Evolutionary conservation across 1,140 invertebrate species (phyloP), one percentile per base, ranked within the genome.

Genomic region (Drosophila oshimai): DNA sequence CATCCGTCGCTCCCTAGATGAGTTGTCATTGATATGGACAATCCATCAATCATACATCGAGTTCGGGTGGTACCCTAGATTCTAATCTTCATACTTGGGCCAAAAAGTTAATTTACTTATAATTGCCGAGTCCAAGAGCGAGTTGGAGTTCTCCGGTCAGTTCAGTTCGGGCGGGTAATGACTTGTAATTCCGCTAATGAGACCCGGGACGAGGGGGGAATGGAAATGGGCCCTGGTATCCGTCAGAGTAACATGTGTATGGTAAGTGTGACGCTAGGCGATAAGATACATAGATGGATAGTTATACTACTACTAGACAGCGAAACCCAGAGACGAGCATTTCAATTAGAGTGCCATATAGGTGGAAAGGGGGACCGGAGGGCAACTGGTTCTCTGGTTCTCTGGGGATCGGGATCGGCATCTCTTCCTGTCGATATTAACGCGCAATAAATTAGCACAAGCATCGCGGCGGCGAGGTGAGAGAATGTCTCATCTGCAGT

Each of bases 111-210:
- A 90, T 90, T 90, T 83, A 90, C 87, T 90, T 90, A 90, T 90
- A 90, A 90, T 90, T 90, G 80, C 80, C 80, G 73, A 62, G 70
- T 49, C 61, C 46, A 26, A 53, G 42, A 31, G 36, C 37, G 58
- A 50, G 33, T 50, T 37, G 44, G 49, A n/a, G n/a, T 60, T 37
- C 17, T 46, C 18, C 53, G 51, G 45, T 68, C 72, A 74, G 62
- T 46, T 68, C 72, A 74, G 62, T 46, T 75, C 50, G 50, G 44
- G 31, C 58, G 49, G 78, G 70, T 81, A 90, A 90, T 89, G 89
- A 89, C 88, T 90, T 90, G 89, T 90, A 90, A 90, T 90, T 86
- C 68, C 70, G 89, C 77, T 90, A 90, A 90, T 90, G 89, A 89
- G 80, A 55, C 58, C 53, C 47, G 33, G 29, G 33, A 54, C 13